These are phyloP conservation scores for Megatriorchis doriae DNA, from an alignment of 2,113 vertebrate genomes.

Conservation along the genomic window DNA sequence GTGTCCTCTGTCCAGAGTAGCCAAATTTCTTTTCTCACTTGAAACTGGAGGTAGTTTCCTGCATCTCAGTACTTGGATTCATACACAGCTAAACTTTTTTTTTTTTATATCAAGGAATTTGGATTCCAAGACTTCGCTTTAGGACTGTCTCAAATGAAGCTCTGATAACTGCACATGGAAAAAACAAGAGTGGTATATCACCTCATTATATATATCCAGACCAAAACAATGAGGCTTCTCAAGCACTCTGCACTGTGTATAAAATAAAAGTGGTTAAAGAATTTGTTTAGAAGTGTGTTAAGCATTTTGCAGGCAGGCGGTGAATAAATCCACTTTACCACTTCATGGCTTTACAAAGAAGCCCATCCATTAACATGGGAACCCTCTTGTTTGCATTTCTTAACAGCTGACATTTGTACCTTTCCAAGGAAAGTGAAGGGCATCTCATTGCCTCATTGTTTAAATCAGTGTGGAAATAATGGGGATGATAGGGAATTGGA, in stretches of 20 bases:
- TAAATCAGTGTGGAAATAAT: constrained; percentile 75
- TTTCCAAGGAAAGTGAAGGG: constrained; percentile 80
- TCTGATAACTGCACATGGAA: neutral
- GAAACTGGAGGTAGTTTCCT: neutral
- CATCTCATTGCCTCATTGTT: constrained; percentile 74
- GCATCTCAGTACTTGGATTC: neutral
- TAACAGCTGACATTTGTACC: constrained; percentile 81
- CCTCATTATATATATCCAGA: neutral
- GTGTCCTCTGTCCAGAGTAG: neutral
- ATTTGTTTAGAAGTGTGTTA: constrained; percentile 62
- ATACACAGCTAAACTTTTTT: neutral
- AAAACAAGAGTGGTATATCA: neutral
- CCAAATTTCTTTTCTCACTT: neutral
- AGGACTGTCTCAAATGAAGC: neutral
- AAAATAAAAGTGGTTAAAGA: constrained; percentile 41
- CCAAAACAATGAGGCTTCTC: constrained; percentile 23
- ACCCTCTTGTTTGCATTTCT: constrained; percentile 79
- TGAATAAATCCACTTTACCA: constrained; percentile 66
- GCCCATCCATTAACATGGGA: constrained; percentile 72
- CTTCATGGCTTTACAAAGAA: constrained; percentile 70
- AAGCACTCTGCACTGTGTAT: neutral
- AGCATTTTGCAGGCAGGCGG: constrained; percentile 43
- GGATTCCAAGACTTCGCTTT: neutral
- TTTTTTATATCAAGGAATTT: neutral
- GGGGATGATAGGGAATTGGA: constrained; percentile 67